A percentile compares a stretch with the other conserved stretches of the same genome.
phyloP scores from a whole-genome alignment of 1,140 invertebrate species.

The Diorhabda carinulata region DNA sequence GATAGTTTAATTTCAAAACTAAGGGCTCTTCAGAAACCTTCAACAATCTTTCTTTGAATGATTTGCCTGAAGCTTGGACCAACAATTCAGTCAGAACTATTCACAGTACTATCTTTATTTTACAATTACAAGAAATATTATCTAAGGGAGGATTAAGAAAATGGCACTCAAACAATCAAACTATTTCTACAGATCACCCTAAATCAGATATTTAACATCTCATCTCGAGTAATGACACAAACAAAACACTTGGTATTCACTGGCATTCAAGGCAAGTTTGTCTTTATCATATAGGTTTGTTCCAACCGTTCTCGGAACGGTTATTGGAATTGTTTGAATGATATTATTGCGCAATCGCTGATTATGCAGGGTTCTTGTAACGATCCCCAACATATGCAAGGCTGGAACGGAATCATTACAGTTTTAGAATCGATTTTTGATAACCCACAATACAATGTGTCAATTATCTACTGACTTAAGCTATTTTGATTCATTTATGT shows the following conservation, averaged over 20 bases:
- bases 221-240: neutral
- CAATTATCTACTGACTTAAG: too few species aligned
- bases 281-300: slow-evolving; percentile 44
- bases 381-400: neutral
- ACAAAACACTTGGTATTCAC: slow-evolving; percentile 1
- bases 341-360: slow-evolving; percentile 18
- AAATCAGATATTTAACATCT: neutral
- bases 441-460: too few species aligned
- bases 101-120: slow-evolving; percentile 20
- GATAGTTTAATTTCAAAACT: neutral
- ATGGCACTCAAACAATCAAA: neutral
- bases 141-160: neutral
- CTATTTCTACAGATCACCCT: too few species aligned
- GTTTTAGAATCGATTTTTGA: neutral
- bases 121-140: too few species aligned
- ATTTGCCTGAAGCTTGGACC: slow-evolving; percentile 17
- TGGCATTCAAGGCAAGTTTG: neutral
- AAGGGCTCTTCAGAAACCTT: neutral
- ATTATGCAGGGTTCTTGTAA: slow-evolving; percentile 14
- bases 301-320: slow-evolving; percentile 42
- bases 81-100: slow-evolving; percentile 23
- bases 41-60: neutral
- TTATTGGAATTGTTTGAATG: slow-evolving; percentile 36
- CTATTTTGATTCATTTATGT: neutral
- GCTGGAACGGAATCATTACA: slow-evolving; percentile 4